Conservation (phyloP, 2,797 vertebrate species). For the Hemibagrus guttatus region DNA sequence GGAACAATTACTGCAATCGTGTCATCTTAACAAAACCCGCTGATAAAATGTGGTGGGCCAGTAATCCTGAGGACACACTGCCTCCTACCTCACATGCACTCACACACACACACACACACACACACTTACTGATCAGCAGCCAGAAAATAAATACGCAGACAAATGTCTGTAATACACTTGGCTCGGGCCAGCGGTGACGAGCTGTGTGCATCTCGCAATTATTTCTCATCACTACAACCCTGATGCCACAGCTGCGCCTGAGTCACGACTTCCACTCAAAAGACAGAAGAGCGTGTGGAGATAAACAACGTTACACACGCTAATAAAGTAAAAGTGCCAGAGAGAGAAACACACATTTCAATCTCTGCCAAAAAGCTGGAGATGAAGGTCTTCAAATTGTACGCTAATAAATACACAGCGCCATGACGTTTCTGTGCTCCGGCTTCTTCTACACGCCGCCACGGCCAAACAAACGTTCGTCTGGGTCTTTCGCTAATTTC, state of each 20-base stretch:
- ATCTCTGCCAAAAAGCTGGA: background rate
- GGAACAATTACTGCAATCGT: constrained; percentile 67
- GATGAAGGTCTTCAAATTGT: background rate
- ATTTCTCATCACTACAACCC: constrained; percentile 14
- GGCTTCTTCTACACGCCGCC: too few species aligned
- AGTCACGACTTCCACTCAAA: constrained; percentile 31
- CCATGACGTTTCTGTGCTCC: background rate
- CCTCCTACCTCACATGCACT: constrained; percentile 23
- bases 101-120: constrained; percentile 18
- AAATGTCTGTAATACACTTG: constrained; percentile 44
- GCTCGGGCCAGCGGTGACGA: constrained; percentile 11
- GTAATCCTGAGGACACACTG: constrained; percentile 47
- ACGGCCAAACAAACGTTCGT: background rate
- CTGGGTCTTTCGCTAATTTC: background rate
- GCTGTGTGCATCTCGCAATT: constrained; percentile 27
- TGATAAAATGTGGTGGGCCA: constrained; percentile 56
- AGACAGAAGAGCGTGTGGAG: constrained; percentile 3
- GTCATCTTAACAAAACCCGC: constrained; percentile 65
- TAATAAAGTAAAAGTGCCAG: constrained; percentile 32
- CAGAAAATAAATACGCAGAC: constrained; percentile 40
- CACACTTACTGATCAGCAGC: constrained; percentile 22
- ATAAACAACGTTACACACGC: background rate
- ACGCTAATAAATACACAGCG: background rate
- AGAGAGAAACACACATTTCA: background rate
- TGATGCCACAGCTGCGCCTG: constrained; percentile 9